A percentile compares a stretch with the other conserved stretches of the same genome.
phyloP scores from a whole-genome alignment of 2,113 vertebrate genomes.

The Panurus biarmicus region DNA sequence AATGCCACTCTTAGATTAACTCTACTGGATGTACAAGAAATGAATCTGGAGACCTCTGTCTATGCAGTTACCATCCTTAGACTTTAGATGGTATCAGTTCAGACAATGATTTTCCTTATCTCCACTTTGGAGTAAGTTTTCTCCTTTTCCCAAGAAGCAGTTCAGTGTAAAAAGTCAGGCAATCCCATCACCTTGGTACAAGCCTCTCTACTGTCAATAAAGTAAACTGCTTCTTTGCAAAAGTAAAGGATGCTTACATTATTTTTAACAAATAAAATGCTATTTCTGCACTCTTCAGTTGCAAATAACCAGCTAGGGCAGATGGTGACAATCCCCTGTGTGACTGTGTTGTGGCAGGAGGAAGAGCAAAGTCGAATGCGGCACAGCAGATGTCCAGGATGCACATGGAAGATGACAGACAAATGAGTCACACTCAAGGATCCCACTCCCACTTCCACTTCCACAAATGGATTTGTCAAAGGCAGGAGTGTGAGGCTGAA shows the following conservation, averaged over 20 bases:
- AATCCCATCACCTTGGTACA: not conserved
- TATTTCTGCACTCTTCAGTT: not conserved
- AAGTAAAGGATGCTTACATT: not conserved
- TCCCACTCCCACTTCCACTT: not conserved
- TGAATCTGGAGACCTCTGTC: not conserved
- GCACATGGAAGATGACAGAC: not conserved
- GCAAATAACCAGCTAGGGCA: not conserved
- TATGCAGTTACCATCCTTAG: not conserved
- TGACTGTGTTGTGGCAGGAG: not conserved
- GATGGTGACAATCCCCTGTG: not conserved
- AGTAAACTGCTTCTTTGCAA: not conserved
- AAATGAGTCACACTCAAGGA: not conserved
- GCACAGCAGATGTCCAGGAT: not conserved
- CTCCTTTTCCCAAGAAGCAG: not conserved
- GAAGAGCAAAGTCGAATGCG: not conserved
- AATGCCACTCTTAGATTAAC: not conserved
- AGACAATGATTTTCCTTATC: slow-evolving; percentile 48
- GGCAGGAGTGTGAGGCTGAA: not conserved
- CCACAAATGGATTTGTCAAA: not conserved
- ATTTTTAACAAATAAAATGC: not conserved
- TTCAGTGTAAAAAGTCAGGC: not conserved
- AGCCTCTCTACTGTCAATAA: not conserved
- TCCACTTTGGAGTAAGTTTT: not conserved
- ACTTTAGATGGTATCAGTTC: slow-evolving; percentile 8
- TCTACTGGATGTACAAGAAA: slow-evolving; percentile 1